These are phyloP conservation scores for Drosophila aldrichi DNA, from an alignment of 2,888 invertebrate species.

Conservation along the genomic window DNA sequence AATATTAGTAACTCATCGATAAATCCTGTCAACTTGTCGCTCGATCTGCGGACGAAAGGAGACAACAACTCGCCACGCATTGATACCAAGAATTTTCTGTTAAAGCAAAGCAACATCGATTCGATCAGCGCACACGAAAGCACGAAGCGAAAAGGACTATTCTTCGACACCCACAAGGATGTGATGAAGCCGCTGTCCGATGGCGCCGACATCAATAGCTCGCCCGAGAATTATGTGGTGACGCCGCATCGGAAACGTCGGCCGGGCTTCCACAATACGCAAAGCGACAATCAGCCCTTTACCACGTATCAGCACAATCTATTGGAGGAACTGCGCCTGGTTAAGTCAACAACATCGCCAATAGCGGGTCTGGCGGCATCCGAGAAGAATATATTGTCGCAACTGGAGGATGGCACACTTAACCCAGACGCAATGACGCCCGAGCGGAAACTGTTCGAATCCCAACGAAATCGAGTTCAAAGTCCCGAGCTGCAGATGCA, in stretches of 20 bases:
- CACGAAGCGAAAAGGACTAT: slow-evolving; percentile 78
- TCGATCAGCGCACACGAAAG: slow-evolving; percentile 62
- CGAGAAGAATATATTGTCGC: slow-evolving; percentile 81
- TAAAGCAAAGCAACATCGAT: slow-evolving; percentile 56
- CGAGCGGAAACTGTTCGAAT: slow-evolving; percentile 79
- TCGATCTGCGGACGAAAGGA: slow-evolving; percentile 87
- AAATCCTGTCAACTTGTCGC: slow-evolving; percentile 93
- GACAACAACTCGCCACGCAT: slow-evolving; percentile 75
- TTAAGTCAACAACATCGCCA: slow-evolving; percentile 89
- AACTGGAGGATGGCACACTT: slow-evolving; percentile 77
- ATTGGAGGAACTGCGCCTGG: slow-evolving; percentile 90
- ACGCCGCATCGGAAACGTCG: slow-evolving; percentile 94
- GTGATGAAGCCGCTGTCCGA: slow-evolving; percentile 87
- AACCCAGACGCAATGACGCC: slow-evolving; percentile 81
- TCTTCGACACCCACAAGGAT: slow-evolving; percentile 88
- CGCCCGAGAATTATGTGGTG: slow-evolving; percentile 94
- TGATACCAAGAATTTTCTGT: slow-evolving; percentile 52
- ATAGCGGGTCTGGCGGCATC: slow-evolving; percentile 87
- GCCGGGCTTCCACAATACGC: slow-evolving; percentile 94
- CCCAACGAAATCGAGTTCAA: slow-evolving; percentile 87
- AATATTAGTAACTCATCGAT: slow-evolving; percentile 88
- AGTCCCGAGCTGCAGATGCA: slow-evolving; percentile 88
- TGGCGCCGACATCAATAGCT: slow-evolving; percentile 89
- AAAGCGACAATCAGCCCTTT: slow-evolving; percentile 94
- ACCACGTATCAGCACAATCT: slow-evolving; percentile 92